phyloP scores from a whole-genome alignment of 35 echinoderm and acorn worm species.

The Patiria miniata region DNA sequence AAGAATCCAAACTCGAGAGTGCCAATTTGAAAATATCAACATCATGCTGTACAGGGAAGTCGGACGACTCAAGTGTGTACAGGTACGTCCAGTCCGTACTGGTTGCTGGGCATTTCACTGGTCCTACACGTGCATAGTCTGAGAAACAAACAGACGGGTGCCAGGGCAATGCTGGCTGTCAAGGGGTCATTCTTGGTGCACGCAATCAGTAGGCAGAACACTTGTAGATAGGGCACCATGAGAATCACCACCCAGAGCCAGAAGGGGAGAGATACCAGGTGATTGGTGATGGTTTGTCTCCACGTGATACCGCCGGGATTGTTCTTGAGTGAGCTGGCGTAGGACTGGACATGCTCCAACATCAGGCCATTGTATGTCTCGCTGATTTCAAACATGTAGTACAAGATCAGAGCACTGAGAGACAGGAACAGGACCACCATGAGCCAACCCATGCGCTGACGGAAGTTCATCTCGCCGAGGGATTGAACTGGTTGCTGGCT shows the following conservation, averaged over 20 bases:
- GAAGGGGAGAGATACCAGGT: slow-evolving; percentile 82
- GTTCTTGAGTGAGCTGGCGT: slow-evolving; percentile 57
- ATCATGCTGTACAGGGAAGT: no score
- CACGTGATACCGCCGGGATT: slow-evolving; percentile 58
- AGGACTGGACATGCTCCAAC: slow-evolving; percentile 68
- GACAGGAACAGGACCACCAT: slow-evolving; percentile 67
- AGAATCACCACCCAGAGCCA: slow-evolving; percentile 83
- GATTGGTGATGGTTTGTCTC: slow-evolving; percentile 55
- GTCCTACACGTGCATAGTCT: slow-evolving; percentile 8
- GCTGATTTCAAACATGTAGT: slow-evolving; percentile 99
- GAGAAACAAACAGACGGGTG: slow-evolving; percentile 79
- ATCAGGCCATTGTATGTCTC: slow-evolving; percentile 90
- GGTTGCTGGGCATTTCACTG: neutral
- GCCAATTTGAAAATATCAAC: no score
- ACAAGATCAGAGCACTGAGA: slow-evolving; percentile 60
- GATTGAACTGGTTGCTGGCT: no score
- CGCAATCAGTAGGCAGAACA: slow-evolving; percentile 89
- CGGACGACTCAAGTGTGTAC: neutral
- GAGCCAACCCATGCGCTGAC: slow-evolving; percentile 93
- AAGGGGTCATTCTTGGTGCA: slow-evolving; percentile 93
- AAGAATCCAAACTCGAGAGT: no score
- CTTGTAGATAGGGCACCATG: slow-evolving; percentile 85
- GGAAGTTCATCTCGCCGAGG: slow-evolving; percentile 77
- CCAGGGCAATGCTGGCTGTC: slow-evolving; percentile 80
- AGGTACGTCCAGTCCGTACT: slow-evolving; percentile 9